Percentiles rank a stretch among this genome's conserved stretches.
These are phyloP conservation scores for Chaetops frenatus DNA, from an alignment of 2,113 vertebrate species.

Conservation along the genomic window DNA sequence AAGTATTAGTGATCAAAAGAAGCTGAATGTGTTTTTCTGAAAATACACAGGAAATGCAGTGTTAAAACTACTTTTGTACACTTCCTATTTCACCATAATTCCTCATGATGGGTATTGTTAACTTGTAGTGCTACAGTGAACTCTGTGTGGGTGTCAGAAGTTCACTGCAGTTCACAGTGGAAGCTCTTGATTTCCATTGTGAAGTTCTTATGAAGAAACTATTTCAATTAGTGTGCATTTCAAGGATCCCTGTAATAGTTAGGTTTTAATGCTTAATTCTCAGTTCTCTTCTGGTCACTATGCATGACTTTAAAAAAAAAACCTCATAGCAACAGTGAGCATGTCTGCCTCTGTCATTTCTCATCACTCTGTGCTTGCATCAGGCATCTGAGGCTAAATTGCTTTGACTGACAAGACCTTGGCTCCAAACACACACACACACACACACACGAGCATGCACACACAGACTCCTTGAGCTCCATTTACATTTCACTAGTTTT, in stretches of 20 bases:
- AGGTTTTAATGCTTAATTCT: not conserved
- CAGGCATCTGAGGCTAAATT: not conserved
- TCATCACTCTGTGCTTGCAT: not conserved
- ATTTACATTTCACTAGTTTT: not conserved
- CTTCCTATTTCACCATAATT: not conserved
- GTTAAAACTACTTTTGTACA: not conserved
- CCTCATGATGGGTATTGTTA: not conserved
- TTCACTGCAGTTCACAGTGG: not conserved
- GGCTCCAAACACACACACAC: not conserved
- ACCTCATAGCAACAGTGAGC: not conserved
- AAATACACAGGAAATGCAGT: not conserved
- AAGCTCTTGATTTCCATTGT: not conserved
- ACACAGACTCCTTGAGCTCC: not conserved
- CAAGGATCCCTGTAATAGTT: not conserved
- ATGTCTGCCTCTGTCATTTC: not conserved
- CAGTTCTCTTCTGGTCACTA: not conserved
- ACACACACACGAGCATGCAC: rapidly evolving
- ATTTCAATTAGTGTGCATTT: not conserved
- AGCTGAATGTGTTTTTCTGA: not conserved
- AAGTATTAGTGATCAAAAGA: not conserved
- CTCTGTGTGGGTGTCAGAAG: not conserved
- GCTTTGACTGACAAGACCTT: not conserved
- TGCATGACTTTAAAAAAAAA: not conserved
- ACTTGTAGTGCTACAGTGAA: not conserved
- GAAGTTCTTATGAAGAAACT: not conserved